phyloP scores from a whole-genome alignment of 2,113 vertebrate species.

The Erpornis zantholeuca region DNA sequence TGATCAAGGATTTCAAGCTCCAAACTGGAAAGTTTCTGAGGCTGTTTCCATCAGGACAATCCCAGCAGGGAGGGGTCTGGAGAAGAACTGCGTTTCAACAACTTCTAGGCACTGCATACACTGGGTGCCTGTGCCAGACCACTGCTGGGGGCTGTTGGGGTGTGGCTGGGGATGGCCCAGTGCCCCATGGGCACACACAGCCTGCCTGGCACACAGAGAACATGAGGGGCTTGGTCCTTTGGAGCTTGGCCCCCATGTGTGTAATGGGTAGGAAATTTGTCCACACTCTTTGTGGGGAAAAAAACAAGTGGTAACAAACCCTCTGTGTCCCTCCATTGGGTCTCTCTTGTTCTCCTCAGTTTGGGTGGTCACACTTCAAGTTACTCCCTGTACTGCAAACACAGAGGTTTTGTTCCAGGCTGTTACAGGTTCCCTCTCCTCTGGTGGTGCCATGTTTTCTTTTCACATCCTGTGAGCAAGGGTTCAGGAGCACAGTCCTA shows the following conservation, averaged over 20 bases:
- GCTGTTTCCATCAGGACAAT: not conserved
- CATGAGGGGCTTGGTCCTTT: not conserved
- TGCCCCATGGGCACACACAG: fast-evolving
- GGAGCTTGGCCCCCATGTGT: not conserved
- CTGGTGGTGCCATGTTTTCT: not conserved
- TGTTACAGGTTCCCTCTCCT: not conserved
- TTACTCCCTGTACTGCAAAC: not conserved
- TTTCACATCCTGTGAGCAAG: not conserved
- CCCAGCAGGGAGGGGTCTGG: not conserved
- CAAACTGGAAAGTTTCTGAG: fast-evolving
- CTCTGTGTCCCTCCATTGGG: not conserved
- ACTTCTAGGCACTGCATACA: fast-evolving
- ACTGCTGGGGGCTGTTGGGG: not conserved
- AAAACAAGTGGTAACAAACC: not conserved
- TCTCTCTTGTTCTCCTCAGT: not conserved
- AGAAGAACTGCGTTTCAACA: not conserved
- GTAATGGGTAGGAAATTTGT: not conserved
- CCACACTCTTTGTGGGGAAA: fast-evolving
- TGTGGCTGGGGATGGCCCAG: fast-evolving
- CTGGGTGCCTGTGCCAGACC: fast-evolving
- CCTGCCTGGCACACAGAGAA: fast-evolving
- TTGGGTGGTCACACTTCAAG: not conserved
- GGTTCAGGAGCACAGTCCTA: fast-evolving
- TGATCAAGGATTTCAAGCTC: not conserved
- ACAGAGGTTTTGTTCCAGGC: not conserved